Conservation (phyloP, 2,797 vertebrate species). For the Graptemys geographica region DNA sequence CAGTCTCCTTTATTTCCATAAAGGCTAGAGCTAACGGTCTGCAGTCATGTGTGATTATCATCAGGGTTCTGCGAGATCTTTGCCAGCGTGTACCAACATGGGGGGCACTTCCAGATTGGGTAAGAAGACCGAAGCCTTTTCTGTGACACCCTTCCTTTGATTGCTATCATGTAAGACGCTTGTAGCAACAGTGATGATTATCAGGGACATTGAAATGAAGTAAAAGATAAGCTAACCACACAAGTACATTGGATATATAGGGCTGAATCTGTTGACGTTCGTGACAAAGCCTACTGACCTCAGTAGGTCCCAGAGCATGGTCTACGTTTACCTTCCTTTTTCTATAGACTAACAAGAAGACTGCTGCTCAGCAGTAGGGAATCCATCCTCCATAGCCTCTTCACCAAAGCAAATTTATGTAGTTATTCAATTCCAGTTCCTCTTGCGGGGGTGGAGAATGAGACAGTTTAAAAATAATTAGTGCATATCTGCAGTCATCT, state of each 20-base stretch:
- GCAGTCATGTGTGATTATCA: slow-evolving; percentile 89
- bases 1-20: neutral
- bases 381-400: neutral
- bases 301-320: neutral
- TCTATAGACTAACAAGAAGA: neutral
- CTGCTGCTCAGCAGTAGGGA: neutral
- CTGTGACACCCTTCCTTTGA: neutral
- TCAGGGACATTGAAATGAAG: neutral
- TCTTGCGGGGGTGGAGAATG: neutral
- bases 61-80: slow-evolving; percentile 87
- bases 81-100: slow-evolving; percentile 87
- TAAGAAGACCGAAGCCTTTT: slow-evolving; percentile 55
- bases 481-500: too few relatives aligned
- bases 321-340: neutral
- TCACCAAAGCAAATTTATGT: neutral
- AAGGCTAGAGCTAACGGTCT: slow-evolving; percentile 89
- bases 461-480: neutral
- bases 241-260: neutral
- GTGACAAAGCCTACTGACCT: neutral
- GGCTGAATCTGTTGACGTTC: neutral
- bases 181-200: neutral
- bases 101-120: slow-evolving; percentile 88
- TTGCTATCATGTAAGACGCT: neutral
- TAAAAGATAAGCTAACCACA: neutral
- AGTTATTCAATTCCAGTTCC: neutral